Percentiles rank a stretch among this genome's conserved stretches.
Evolutionary conservation across 2,797 vertebrate species (phyloP).

Genomic region (Urophycis tenuis): DNA sequence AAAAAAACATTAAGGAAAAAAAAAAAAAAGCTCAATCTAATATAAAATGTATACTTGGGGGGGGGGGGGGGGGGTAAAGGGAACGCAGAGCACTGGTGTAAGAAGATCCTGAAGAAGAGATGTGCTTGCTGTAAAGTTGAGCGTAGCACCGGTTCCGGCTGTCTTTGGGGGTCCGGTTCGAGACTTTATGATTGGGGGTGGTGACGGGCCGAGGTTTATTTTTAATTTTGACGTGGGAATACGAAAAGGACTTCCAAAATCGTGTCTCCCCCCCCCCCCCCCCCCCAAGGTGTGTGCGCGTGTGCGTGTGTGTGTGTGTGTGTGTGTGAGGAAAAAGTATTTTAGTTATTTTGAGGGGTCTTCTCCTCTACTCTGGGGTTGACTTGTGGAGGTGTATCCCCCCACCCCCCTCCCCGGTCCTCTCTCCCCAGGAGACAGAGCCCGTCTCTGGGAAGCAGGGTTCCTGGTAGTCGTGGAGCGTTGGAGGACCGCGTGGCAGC

Average conservation of each 20-base stretch:
- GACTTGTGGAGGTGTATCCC: not conserved
- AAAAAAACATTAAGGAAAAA: slow-evolving; percentile 20
- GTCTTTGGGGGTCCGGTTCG: not conserved
- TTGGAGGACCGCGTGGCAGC: slow-evolving; percentile 13
- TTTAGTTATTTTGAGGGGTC: not conserved
- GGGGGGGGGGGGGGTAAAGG: too few species aligned
- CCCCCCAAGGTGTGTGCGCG: not conserved
- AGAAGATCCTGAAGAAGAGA: slow-evolving; percentile 18
- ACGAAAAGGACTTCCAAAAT: not conserved
- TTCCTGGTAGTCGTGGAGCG: slow-evolving; percentile 17
- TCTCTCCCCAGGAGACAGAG: slow-evolving; percentile 12
- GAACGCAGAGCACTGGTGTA: slow-evolving; percentile 49
- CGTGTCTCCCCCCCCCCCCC: not conserved
- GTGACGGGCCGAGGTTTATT: slow-evolving; percentile 15
- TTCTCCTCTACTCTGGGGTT: not conserved
- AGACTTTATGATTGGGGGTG: not conserved
- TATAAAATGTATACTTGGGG: slow-evolving; percentile 33
- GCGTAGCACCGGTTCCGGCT: slow-evolving; percentile 11
- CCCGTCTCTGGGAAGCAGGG: slow-evolving; percentile 18
- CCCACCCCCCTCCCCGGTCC: not conserved
- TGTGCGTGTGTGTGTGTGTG: slow-evolving; percentile 38
- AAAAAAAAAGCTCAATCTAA: slow-evolving; percentile 1
- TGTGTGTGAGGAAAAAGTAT: slow-evolving; percentile 31
- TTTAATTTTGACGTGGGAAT: slow-evolving; percentile 35
- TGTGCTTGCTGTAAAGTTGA: slow-evolving; percentile 25